Base-by-base conservation (phyloP, 2,888 invertebrate species). In the Zele albiditarsus region DNA sequence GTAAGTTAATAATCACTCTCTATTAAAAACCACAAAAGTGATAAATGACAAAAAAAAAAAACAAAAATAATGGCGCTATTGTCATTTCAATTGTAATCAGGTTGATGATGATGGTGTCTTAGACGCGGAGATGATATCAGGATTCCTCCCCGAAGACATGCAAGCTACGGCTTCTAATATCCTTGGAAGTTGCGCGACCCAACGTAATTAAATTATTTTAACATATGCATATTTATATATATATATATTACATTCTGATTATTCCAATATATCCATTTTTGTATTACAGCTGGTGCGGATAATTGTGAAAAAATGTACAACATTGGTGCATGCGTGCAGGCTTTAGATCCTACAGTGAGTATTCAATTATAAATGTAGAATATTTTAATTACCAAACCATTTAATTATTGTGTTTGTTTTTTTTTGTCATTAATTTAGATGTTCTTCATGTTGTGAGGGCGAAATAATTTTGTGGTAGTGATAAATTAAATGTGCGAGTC, bases 381-480 rank as follows among this genome's bases (percentile, higher is more conserved):
- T 1, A 53, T 28, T 60, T 28, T 3, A 10, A 10, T n/a, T 25
- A n/a, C n/a, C n/a, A n/a, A 5, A 53, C 16, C 25, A 8, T 62
- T 28, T 23, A 31, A 28, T n/a, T 66, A n/a, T 62, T n/a, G n/a
- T n/a, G n/a, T 23, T 60, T 31, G 33, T 69, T 69, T n/a, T 42
- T 27, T 25, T 33, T 67, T 58, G 23, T 60, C 53, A 58, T 46
- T 46, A 77, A 80, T 81, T 31, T 78, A 88, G 88, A 58, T 88
- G 73, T 87, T 86, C 86, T 87, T 88, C 82, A 83, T 87, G 82
- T 63, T 86, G 63, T 88, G 84, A 86, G 58, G 25, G 10, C 57
- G 65, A 58, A 74, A 28, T 16, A 57, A 49, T 23, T 20, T 38
- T 2, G 12, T 66, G 60, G 49, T 65, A 60, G 68, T 42, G 33